Evolutionary conservation across 2,888 invertebrate genomes (phyloP).

Genomic region (Abrostola triplasia): DNA sequence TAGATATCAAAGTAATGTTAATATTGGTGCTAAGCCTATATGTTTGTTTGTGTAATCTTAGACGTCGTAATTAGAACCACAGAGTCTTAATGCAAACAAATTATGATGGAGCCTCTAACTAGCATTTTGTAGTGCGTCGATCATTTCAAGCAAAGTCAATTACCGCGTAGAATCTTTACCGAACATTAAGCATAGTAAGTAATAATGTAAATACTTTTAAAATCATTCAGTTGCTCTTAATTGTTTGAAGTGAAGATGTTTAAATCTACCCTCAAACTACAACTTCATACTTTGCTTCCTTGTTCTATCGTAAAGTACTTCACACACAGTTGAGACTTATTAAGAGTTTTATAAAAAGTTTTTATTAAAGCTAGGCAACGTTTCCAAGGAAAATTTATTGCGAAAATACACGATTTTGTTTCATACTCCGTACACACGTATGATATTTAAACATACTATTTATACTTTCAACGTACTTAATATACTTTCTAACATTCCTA

Average conservation of each 20-base stretch:
- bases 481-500: constrained; percentile 25
- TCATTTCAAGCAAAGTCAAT: no score
- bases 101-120: no score
- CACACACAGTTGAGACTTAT: constrained; percentile 3
- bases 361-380: not conserved
- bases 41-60: no score
- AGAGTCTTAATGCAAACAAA: no score
- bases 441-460: constrained; percentile 8
- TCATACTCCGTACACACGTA: not conserved
- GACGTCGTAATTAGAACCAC: no score
- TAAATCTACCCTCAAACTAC: not conserved
- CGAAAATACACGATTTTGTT: constrained; percentile 6
- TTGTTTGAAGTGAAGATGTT: constrained; percentile 1
- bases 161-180: no score
- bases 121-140: no score
- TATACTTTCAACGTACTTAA: not conserved
- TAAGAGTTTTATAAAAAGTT: constrained; percentile 1
- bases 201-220: not conserved
- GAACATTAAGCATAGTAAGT: no score
- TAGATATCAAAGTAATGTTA: no score
- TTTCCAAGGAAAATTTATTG: constrained; percentile 3
- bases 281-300: constrained; percentile 1
- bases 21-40: no score
- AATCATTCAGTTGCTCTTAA: not conserved
- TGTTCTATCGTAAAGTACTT: not conserved